phyloP scores from a whole-genome alignment of 2,113 vertebrate genomes.

The Myodes glareolus region DNA sequence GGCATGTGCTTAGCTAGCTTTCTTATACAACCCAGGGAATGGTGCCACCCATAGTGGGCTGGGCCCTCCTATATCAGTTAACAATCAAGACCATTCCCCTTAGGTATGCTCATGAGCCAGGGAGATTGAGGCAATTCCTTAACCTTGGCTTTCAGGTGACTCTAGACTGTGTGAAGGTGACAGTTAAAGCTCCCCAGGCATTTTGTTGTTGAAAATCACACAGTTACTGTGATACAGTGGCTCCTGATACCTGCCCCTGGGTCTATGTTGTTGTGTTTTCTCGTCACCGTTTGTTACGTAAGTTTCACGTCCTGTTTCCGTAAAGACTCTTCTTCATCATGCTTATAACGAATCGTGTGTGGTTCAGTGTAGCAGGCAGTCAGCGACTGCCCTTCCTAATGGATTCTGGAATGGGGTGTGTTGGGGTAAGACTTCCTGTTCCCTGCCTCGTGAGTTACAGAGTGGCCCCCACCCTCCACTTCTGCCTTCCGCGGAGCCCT shows the following conservation, averaged over 20 bases:
- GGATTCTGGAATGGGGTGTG: not conserved
- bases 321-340: not conserved
- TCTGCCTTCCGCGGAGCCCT: not conserved
- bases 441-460: not conserved
- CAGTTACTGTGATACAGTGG: not conserved
- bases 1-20: not conserved
- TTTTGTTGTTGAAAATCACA: slow-evolving; percentile 1
- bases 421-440: not conserved
- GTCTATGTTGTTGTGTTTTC: not conserved
- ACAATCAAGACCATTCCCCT: not conserved
- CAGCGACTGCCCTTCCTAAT: not conserved
- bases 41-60: not conserved
- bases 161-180: not conserved
- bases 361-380: not conserved
- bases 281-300: not conserved
- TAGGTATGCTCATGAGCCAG: not conserved
- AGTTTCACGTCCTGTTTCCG: not conserved
- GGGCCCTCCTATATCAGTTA: not conserved
- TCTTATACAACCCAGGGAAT: not conserved
- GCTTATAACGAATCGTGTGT: not conserved
- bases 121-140: no score
- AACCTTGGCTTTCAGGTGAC: not conserved
- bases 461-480: not conserved
- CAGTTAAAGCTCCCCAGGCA: not conserved
- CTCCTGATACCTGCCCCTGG: not conserved